Percentiles rank a stretch among this genome's conserved stretches.
These are phyloP conservation scores for Ceratothoa steindachneri DNA, from an alignment of 2,888 invertebrate species.

Conservation along the genomic window DNA sequence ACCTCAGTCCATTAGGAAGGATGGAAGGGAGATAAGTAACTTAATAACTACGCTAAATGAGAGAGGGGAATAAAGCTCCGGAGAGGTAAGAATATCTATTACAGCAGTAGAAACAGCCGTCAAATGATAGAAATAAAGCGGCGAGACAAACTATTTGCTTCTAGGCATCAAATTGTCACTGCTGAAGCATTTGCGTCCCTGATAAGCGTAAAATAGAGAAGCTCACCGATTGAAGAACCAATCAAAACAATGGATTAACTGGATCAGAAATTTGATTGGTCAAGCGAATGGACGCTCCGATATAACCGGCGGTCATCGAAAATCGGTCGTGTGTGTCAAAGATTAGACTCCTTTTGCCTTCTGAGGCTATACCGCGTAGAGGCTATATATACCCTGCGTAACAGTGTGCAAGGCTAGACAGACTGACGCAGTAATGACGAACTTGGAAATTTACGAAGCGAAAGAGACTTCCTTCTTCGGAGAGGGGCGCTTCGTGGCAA, in stretches of 20 bases:
- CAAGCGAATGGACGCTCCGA: constrained; percentile 5
- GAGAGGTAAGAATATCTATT: too few species aligned
- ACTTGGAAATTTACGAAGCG: too few species aligned
- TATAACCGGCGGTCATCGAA: constrained; percentile 1
- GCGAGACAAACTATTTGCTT: background rate
- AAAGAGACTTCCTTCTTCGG: too few species aligned
- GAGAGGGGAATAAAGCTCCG: too few species aligned
- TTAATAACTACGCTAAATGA: too few species aligned
- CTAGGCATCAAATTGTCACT: background rate
- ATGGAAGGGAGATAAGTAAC: too few species aligned
- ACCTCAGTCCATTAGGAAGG: too few species aligned
- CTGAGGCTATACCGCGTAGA: background rate
- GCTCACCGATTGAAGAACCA: background rate
- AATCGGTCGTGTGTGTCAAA: constrained; percentile 11
- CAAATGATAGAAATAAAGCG: too few species aligned
- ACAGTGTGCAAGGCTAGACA: too few species aligned
- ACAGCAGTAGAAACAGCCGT: background rate
- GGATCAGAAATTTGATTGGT: constrained; percentile 4
- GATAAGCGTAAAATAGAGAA: background rate
- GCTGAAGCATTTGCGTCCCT: background rate
- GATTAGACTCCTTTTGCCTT: constrained; percentile 7
- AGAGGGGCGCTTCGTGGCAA: background rate
- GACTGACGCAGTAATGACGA: background rate
- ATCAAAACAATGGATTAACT: constrained; percentile 4
- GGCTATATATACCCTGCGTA: too few species aligned